These are phyloP conservation scores for Progne subis DNA, from an alignment of 2,113 vertebrate species.

Conservation along the genomic window DNA sequence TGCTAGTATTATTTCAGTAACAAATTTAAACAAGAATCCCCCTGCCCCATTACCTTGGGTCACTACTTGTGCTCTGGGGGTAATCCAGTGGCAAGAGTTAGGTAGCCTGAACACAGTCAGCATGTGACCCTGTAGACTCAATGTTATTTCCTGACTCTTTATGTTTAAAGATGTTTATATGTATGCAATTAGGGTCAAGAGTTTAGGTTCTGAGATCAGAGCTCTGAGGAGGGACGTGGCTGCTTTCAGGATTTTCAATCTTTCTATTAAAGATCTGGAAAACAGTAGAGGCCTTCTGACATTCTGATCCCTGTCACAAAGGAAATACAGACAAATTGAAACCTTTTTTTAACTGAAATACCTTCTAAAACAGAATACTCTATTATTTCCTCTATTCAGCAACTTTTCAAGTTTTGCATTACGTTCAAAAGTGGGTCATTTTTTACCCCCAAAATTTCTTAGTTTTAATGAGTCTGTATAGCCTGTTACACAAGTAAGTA, in stretches of 20 bases:
- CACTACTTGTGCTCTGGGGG: neutral
- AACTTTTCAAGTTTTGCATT: neutral
- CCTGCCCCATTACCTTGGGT: neutral
- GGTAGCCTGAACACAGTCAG: neutral
- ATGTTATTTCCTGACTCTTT: neutral
- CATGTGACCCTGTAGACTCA: neutral
- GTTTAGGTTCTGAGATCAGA: neutral
- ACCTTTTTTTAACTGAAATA: neutral
- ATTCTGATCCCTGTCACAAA: neutral
- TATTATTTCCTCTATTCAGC: neutral
- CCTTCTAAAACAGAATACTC: neutral
- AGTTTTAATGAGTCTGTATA: neutral
- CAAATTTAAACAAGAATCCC: neutral
- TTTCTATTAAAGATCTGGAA: neutral
- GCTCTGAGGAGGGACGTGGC: neutral
- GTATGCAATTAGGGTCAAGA: neutral
- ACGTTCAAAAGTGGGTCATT: neutral
- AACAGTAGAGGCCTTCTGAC: neutral
- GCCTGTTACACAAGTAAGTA: neutral
- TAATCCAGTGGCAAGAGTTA: neutral
- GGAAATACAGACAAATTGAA: neutral
- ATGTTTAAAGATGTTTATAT: neutral
- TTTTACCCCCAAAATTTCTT: fast-evolving
- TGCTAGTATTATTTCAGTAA: neutral
- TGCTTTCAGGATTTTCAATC: neutral